Evolutionary conservation across 1,140 invertebrate genomes (phyloP), one percentile per base, ranked within the genome.

Genomic region (Zaprionus lachaisei): DNA sequence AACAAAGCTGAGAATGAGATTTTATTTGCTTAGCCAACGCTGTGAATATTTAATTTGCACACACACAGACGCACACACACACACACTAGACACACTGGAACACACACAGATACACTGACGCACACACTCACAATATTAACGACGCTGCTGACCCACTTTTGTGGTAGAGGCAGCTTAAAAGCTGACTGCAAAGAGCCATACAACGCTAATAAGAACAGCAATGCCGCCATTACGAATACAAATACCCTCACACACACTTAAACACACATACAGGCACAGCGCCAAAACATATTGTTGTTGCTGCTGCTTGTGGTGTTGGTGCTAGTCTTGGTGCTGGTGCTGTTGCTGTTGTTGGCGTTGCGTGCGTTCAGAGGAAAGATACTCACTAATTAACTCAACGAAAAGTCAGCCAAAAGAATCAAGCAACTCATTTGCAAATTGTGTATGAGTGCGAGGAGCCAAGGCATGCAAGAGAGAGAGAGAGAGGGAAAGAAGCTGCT

Each of bases 31-130:
- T 90, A 90, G 60, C 79, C 82, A 85, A 78, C 82, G 80, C 86
- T 90, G 82, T 85, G 85, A 90, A 90, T 90, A 82, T 90, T 90
- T 90, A 90, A 85, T 90, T 90, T 90, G 85, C 84, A 75, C 84
- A 80, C 81, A 72, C 73, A 80, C 72, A 70, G 64, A 70, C 68
- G 57, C 65, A 54, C 44, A 54, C 60, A 69, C 7, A 68, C 62
- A 44, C 20, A 54, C 58, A 34, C 31, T 34, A 34, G 9, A 11
- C 61, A 49, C 20, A 20, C 20, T 37, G n/a, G 7, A 15, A n/a
- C 26, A 31, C 26, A 58, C 12, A 63, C 6, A 37, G 28, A 65
- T 14, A 51, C 28, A 41, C 61, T 24, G 31, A 26, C n/a, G 60
- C 44, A 55, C 54, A 71, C 47, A 70, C 54, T 69, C 31, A 72